phyloP scores from a whole-genome alignment of 1,140 invertebrate species.

The Magallana ariakensis region DNA sequence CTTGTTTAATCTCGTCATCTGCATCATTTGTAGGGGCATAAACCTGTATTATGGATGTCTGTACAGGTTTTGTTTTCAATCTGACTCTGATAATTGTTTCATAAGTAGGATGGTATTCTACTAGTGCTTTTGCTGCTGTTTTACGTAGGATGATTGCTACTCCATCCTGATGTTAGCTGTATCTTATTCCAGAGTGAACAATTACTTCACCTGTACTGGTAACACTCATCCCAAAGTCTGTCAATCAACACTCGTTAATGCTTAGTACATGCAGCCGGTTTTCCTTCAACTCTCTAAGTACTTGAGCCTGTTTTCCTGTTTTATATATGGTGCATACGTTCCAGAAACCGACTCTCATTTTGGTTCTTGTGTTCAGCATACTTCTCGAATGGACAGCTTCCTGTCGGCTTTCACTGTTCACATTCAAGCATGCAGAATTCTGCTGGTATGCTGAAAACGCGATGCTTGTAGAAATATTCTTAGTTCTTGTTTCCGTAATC shows the following conservation, averaged over 20 bases:
- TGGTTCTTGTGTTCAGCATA: conserved; percentile 44
- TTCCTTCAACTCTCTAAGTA: conserved; percentile 45
- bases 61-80: conserved; percentile 18
- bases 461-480: too few relatives aligned
- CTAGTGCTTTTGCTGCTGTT: conserved; percentile 43
- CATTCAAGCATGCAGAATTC: too few relatives aligned
- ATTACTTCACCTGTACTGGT: conserved; percentile 33
- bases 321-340: conserved; percentile 58
- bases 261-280: conserved; percentile 43
- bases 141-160: conserved; percentile 58
- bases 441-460: too few relatives aligned
- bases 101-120: conserved; percentile 28
- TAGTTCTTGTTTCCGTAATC: too few relatives aligned
- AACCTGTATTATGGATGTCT: conserved; percentile 26
- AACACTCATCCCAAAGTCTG: conserved; percentile 27
- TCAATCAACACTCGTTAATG: conserved; percentile 41
- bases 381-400: conserved; percentile 3
- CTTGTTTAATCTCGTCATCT: neutral
- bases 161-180: conserved; percentile 46
- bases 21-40: conserved; percentile 19
- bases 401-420: too few relatives aligned
- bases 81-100: conserved; percentile 30
- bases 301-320: conserved; percentile 47
- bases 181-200: too few relatives aligned
- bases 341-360: conserved; percentile 48